Base-by-base conservation (phyloP, 1,140 invertebrate genomes). In the Drosophila auraria region DNA sequence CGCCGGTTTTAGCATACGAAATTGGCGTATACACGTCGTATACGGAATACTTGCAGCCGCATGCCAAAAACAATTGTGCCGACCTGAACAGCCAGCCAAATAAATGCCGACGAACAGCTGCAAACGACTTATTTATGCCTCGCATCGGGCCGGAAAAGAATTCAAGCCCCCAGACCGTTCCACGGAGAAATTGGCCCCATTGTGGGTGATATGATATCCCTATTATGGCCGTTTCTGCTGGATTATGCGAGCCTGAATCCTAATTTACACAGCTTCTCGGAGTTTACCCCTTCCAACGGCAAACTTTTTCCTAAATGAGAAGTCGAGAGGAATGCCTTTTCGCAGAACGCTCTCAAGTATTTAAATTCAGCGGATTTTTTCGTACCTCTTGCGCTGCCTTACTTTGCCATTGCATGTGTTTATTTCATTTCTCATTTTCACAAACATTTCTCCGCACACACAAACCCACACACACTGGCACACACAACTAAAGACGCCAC, bases 101-200 rank as follows among this genome's bases (percentile, higher is more conserved):
- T 71, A 64, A 84, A 87, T 78, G 81, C 86, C 61, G 68, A 74
- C 49, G 74, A 90, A 79, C 82, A 90, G 84, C 84, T 90, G 82
- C 82, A 76, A 90, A 90, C 82, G 84, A 87, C 83, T 87, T 78
- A 83, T 87, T 89, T 89, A 89, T 87, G 83, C 84, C 74, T 56
- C 74, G 49, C 49, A 73, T 40, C 7, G 60, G 33, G 23, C 12
- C 47, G 23, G 6, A 53, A 53, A 49, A 38, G 63, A 68, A 70
- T 54, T 38, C 51, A 5, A 27, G 17, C 2, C 4, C 42, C n/a
- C 25, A 12, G 5, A 45, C 58, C 38, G 38, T 33, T 20, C 33
- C 33, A 15, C 20, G n/a, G 27, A 17, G 64, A 23, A 54, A 56
- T 54, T n/a, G 44, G 53, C 17, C 44, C 65, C 54, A 40, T 40